Base-by-base conservation (phyloP, 2,888 invertebrate genomes). In the Clanis bilineata region DNA sequence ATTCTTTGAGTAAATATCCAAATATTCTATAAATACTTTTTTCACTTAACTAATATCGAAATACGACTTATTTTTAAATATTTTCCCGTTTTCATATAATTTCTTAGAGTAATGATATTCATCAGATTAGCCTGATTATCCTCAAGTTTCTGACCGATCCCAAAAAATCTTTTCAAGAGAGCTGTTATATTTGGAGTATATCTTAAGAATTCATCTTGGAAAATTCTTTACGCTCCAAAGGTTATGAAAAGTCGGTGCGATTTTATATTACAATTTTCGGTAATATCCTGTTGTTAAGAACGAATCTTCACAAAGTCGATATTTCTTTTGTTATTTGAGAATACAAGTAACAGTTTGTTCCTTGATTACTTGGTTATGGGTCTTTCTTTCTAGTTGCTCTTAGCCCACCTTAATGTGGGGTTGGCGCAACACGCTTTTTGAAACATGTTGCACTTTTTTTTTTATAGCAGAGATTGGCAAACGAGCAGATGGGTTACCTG, bases 231-330 rank as follows among this genome's bases (percentile, higher is more conserved):
- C 45, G 45, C 45, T 23, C 45, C 45, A 45, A 45, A 45, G 45
- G 23, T 23, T 45, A 45, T 45, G 45, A 45, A 45, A 45, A 45
- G 45, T 45, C 45, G 45, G n/a, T 25, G 45, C 25, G 45, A 45
- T 45, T 45, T 45, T 45, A 25, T 45, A 45, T 45, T 45, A 45
- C 25, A 45, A 25, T 45, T 44, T 45, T 45, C 23, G n/a, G 45
- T 45, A 45, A 45, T 45, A 45, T 45, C 45, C 45, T 45, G 45
- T 23, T 23, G 23, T 45, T 45, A 23, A 1, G n/a, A 25, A 45
- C n/a, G n/a, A 25, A n/a, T 45, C 25, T 25, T 45, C 25, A 23
- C 23, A 23, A 45, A 23, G 21, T 25, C 25, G 23, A n/a, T 45
- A 45, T 25, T 25, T n/a, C 23, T 23, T 45, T 45, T 25, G 12